A percentile compares a stretch with the other conserved stretches of the same genome.
Conservation (phyloP, 2,113 vertebrate species). For the Mugil cephalus region DNA sequence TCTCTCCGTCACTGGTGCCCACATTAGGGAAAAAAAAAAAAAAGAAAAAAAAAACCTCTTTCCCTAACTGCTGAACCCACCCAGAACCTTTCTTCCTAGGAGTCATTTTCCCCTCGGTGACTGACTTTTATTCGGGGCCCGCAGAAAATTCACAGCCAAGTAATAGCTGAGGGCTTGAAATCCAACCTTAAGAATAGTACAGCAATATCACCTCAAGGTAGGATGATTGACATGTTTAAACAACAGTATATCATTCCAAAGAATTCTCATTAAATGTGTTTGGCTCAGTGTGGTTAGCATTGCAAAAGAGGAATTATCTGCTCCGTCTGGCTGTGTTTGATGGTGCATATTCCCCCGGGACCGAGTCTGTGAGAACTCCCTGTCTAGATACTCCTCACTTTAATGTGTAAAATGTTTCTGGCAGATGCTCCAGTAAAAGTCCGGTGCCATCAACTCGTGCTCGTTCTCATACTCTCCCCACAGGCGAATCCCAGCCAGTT, state of each 20-base stretch:
- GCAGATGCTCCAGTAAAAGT: conserved; percentile 70
- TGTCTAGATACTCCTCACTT: conserved; percentile 73
- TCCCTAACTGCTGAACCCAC: conserved; percentile 59
- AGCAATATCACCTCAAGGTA: conserved; percentile 41
- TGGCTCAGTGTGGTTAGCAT: conserved; percentile 53
- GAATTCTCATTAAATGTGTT: conserved; percentile 51
- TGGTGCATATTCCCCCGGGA: conserved; percentile 58
- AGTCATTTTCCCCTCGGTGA: conserved; percentile 38
- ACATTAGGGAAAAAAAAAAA: conserved; percentile 42
- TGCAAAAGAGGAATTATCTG: conserved; percentile 56
- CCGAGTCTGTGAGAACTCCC: conserved; percentile 57
- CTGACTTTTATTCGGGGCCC: conserved; percentile 44
- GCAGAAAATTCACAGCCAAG: conserved; percentile 37
- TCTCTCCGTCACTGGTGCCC: conserved; percentile 60
- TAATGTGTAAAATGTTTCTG: conserved; percentile 80
- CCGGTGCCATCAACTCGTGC: conserved; percentile 58
- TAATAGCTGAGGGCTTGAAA: conserved; percentile 35
- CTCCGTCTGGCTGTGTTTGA: conserved; percentile 60
- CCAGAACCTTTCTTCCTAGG: conserved; percentile 47
- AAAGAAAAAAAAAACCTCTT: conserved; percentile 30
- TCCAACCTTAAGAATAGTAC: conserved; percentile 18
- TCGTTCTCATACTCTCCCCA: conserved; percentile 37
- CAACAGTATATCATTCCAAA: conserved; percentile 55
- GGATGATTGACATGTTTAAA: conserved; percentile 61
- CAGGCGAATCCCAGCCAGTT: conserved; percentile 65